phyloP scores from a whole-genome alignment of 2,888 invertebrate genomes.

The Seira sanloemensis region DNA sequence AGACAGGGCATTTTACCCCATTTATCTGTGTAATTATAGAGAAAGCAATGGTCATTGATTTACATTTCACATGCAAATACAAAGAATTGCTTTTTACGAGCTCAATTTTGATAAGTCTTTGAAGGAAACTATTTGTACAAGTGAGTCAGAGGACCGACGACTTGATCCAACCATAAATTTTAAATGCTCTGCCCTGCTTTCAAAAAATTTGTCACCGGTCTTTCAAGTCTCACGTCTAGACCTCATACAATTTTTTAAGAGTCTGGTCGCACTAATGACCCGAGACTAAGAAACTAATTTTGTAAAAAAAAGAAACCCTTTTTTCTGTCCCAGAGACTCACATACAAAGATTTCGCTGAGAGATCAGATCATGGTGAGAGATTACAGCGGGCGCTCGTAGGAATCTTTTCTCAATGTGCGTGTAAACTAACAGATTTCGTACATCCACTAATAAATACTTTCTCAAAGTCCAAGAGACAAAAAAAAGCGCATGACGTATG shows the following conservation, averaged over 20 bases:
- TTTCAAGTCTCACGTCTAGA: constrained; percentile 29
- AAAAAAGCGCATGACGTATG: too few species aligned
- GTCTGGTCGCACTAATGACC: constrained; percentile 30
- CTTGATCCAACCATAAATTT: background rate
- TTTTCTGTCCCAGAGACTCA: too few species aligned
- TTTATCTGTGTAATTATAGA: background rate
- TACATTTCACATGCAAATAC: background rate
- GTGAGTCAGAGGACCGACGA: background rate
- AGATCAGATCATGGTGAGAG: too few species aligned
- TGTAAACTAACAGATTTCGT: too few species aligned
- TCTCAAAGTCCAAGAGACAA: too few species aligned
- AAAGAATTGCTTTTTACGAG: background rate
- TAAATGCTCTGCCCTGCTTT: background rate
- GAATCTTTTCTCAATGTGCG: too few species aligned
- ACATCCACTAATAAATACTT: too few species aligned
- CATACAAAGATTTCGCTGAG: too few species aligned
- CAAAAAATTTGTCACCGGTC: constrained; percentile 33
- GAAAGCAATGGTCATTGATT: background rate
- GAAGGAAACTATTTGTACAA: background rate
- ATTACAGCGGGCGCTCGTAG: too few species aligned
- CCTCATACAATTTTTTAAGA: background rate
- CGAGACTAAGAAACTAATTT: too few species aligned
- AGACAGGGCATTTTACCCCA: background rate
- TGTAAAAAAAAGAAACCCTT: too few species aligned
- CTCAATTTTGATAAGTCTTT: too few species aligned